Evolutionary conservation across 2,888 invertebrate genomes (phyloP), one percentile per base, ranked within the genome.

Genomic region (Carterocephalus palaemon): DNA sequence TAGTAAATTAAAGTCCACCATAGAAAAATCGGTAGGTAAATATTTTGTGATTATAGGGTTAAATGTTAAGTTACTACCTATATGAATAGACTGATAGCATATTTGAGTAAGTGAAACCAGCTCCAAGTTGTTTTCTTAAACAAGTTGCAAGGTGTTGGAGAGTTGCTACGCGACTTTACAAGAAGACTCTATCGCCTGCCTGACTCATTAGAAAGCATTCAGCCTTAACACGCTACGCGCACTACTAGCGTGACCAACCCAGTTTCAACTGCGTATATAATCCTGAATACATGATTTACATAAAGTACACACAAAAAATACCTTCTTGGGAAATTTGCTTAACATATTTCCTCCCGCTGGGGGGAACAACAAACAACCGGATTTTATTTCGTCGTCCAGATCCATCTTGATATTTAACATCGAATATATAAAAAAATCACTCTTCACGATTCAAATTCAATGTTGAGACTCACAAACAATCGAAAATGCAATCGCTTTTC

Each of bases 281-380:
- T 8, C 22, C 26, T 28, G 36, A 43, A 36, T 36, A 23, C 29
- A 43, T 43, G 29, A 43, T 23, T 15, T 5, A 5, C 3, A 7
- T 6, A 13, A 0, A 17, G 31, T 37, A 31, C 23, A 58, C 15
- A 23, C 4, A 38, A 28, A 29, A 39, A 6, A 10, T 87, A 90
- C 92, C 90, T 91, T 92, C 83, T 92, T 90, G 60, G 93, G 92
- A 79, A 93, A 92, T 87, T 94, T 90, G 71, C 90, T 92, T 64
- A 92, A 90, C 62, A 92, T 88, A 60, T 82, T 84, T 53, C 85
- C 85, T 67, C 85, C 85, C 59, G 84, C 85, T 57, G 94, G 92
- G 70, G 94, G 94, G 78, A 95, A 89, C 71, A 93, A 88, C 65
- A 95, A 89, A 86, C 89, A 90, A 71, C 95, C 95, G 72, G 91